Percentiles rank a stretch among this genome's conserved stretches.
phyloP scores from a whole-genome alignment of 2,797 vertebrate species.

The Gila robusta region DNA sequence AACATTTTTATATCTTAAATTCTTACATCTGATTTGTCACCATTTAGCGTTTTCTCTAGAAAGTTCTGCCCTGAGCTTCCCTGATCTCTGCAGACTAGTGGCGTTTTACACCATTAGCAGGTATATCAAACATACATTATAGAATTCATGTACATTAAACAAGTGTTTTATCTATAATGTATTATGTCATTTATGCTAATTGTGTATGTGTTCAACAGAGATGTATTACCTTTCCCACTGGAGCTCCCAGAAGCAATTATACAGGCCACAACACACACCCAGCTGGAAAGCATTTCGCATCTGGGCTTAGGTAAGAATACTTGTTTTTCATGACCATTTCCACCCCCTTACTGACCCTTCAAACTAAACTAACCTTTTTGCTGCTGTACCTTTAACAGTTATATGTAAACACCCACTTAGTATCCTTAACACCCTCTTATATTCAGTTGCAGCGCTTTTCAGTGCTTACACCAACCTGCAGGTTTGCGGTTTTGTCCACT shows the following conservation, averaged over 20 bases:
- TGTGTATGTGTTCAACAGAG: slow-evolving; percentile 74
- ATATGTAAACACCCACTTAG: slow-evolving; percentile 34
- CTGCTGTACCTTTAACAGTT: neutral
- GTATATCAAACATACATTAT: slow-evolving; percentile 66
- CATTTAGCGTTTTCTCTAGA: slow-evolving; percentile 84
- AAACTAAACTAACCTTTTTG: slow-evolving; percentile 4
- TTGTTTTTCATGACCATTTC: neutral
- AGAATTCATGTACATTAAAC: neutral
- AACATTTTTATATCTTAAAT: neutral
- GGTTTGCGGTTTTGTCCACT: neutral
- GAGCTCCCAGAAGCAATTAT: slow-evolving; percentile 87
- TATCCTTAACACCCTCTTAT: slow-evolving; percentile 9
- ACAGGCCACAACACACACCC: slow-evolving; percentile 82
- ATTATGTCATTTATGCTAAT: slow-evolving; percentile 4
- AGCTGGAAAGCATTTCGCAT: slow-evolving; percentile 90
- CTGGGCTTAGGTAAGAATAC: slow-evolving; percentile 84
- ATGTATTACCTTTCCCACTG: slow-evolving; percentile 86
- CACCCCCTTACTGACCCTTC: neutral
- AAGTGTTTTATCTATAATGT: neutral
- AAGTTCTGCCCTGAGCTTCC: slow-evolving; percentile 84
- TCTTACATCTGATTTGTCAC: neutral
- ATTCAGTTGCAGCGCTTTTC: neutral
- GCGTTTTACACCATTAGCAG: slow-evolving; percentile 87
- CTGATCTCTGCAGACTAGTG: slow-evolving; percentile 88
- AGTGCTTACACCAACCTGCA: neutral